Base-by-base conservation (phyloP, 2,888 invertebrate genomes). In the Diploptera punctata region DNA sequence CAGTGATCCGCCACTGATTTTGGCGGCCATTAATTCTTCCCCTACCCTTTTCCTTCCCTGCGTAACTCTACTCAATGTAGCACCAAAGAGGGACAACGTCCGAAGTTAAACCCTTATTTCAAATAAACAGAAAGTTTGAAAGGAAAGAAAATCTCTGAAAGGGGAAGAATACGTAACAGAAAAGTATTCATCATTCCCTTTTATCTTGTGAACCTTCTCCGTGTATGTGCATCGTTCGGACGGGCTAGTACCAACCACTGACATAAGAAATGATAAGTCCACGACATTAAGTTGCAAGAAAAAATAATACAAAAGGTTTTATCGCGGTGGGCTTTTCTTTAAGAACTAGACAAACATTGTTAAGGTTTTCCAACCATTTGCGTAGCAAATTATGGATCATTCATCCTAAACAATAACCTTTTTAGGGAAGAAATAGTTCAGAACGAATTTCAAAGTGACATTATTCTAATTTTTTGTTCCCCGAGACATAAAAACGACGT, bases 391-490 rank as follows among this genome's bases (percentile, higher is more conserved):
- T 65, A 65, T 47, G 44, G 44, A 65, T 26, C 47, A 47, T 65
- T 65, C 65, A n/a, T 65, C 44, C 65, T 65, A 47, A 47, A 44
- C 65, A n/a, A n/a, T n/a, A n/a, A n/a, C n/a, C n/a, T n/a, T n/a
- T n/a, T n/a, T n/a, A n/a, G n/a, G n/a, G n/a, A n/a, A n/a, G n/a
- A n/a, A n/a, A n/a, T n/a, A n/a, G n/a, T n/a, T n/a, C n/a, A n/a
- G n/a, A n/a, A n/a, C n/a, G n/a, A n/a, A 13, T 52, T 52, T 52
- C 52, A 21, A 52, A 49, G 19, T 49, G 49, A 5, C 18, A 21
- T 13, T 52, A 21, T 52, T 52, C 52, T 24, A 24, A 52, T 52
- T 52, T 57, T 57, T 57, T 57, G 2, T 49, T 49, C 18, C n/a
- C n/a, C 3, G 19, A 24, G 52, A 3, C 13, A 29, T 29, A n/a